These are phyloP conservation scores for Salvator merianae DNA, from an alignment of 2,113 vertebrate species.

Conservation along the genomic window DNA sequence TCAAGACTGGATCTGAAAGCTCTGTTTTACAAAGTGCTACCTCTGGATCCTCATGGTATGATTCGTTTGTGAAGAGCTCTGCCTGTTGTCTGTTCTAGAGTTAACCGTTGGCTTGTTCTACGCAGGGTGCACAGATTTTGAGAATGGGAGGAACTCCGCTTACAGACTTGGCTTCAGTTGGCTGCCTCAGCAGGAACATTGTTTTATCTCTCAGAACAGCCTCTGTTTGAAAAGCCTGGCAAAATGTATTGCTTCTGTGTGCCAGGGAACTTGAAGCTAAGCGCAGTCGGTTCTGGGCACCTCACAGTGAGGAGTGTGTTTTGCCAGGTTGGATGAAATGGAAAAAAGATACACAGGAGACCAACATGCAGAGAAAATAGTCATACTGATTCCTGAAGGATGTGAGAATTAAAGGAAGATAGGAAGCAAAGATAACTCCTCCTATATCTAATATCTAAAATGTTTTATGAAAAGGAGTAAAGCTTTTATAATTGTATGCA, in stretches of 20 bases:
- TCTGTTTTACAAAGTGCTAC: no score
- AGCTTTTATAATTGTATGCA: not conserved
- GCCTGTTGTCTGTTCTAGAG: not conserved
- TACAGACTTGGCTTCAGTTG: not conserved
- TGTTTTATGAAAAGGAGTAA: no score
- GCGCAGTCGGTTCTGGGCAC: not conserved
- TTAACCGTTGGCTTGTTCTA: not conserved
- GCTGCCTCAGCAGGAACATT: not conserved
- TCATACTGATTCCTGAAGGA: not conserved
- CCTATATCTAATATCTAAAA: not conserved
- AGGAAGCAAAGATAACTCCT: not conserved
- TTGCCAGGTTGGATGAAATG: constrained; percentile 1
- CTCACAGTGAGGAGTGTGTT: not conserved
- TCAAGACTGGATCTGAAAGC: no score
- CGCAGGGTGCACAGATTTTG: not conserved
- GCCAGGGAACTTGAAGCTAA: not conserved
- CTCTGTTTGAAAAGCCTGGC: not conserved
- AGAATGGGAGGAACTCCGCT: not conserved
- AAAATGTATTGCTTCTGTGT: constrained; percentile 5
- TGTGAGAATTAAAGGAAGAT: not conserved
- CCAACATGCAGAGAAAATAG: not conserved
- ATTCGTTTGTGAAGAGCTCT: not conserved
- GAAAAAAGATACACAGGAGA: not conserved
- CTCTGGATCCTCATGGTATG: not conserved
- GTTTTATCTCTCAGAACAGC: constrained; percentile 31